These are phyloP conservation scores for Drosophila nasuta DNA, from an alignment of 1,140 invertebrate genomes.

Conservation along the genomic window DNA sequence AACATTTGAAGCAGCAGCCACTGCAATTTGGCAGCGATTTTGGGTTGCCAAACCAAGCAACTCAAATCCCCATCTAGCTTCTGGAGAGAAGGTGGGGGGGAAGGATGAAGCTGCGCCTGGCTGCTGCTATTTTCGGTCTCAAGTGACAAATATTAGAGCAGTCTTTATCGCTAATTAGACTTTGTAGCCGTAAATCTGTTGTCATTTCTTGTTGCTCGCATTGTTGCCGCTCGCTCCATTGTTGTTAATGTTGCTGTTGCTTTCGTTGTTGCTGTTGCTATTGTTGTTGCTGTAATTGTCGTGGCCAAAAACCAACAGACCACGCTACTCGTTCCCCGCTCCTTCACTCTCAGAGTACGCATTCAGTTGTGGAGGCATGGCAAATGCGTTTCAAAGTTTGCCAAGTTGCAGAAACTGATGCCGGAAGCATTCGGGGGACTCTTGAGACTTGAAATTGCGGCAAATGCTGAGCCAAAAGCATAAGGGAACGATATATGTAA, in stretches of 20 bases:
- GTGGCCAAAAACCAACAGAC: conserved; percentile 50
- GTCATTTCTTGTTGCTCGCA: conserved; percentile 54
- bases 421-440: conserved; percentile 72
- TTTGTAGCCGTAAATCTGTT: conserved; percentile 82
- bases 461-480: neutral
- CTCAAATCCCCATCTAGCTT: conserved; percentile 7
- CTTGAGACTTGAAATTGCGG: conserved; percentile 55
- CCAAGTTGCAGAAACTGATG: conserved; percentile 66
- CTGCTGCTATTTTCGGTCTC: conserved; percentile 71
- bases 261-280: conserved; percentile 26
- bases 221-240: conserved; percentile 32
- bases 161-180: conserved; percentile 83
- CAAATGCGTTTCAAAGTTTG: conserved; percentile 76
- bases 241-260: conserved; percentile 33
- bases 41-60: conserved; percentile 29
- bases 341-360: conserved; percentile 15
- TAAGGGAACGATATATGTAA: conserved; percentile 2
- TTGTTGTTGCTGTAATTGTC: conserved; percentile 41
- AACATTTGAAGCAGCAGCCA: conserved; percentile 57
- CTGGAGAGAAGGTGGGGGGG: too few relatives aligned
- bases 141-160: conserved; percentile 83
- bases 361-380: conserved; percentile 41
- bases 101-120: neutral
- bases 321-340: conserved; percentile 4
- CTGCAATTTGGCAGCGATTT: conserved; percentile 80